Evolutionary conservation across 2,888 invertebrate species (phyloP).

Genomic region (Tipula unca): DNA sequence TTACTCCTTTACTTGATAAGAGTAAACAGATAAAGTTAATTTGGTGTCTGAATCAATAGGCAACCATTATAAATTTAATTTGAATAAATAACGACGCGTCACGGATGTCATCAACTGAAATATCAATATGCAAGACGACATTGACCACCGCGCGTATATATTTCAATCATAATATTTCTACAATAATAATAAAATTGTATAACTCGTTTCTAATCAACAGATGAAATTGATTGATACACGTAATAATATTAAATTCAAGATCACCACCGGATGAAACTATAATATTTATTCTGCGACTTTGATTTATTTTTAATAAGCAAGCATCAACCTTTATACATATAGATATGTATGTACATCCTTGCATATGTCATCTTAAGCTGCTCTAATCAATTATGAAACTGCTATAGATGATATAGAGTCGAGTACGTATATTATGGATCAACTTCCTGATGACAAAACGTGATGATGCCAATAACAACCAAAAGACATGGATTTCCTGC

Average conservation of each 20-base stretch:
- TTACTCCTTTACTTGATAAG: no score
- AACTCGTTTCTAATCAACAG: neutral
- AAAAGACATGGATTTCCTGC: neutral
- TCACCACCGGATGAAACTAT: neutral
- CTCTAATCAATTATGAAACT: neutral
- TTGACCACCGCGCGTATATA: no score
- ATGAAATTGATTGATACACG: neutral
- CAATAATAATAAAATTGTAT: neutral
- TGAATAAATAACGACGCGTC: neutral
- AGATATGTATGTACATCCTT: no score
- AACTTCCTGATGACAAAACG: neutral
- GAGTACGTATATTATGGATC: neutral
- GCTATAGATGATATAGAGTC: neutral
- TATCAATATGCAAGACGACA: neutral
- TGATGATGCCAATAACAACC: neutral
- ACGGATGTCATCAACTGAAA: neutral
- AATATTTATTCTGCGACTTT: neutral
- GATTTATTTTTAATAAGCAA: neutral
- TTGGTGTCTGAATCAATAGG: neutral
- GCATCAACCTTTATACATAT: no score
- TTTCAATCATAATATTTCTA: neutral
- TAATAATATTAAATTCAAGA: slow-evolving; percentile 2
- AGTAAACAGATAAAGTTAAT: neutral
- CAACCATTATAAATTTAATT: neutral
- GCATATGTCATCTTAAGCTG: neutral